phyloP scores from a whole-genome alignment of 2,113 vertebrate genomes.

The Agelaius phoeniceus region DNA sequence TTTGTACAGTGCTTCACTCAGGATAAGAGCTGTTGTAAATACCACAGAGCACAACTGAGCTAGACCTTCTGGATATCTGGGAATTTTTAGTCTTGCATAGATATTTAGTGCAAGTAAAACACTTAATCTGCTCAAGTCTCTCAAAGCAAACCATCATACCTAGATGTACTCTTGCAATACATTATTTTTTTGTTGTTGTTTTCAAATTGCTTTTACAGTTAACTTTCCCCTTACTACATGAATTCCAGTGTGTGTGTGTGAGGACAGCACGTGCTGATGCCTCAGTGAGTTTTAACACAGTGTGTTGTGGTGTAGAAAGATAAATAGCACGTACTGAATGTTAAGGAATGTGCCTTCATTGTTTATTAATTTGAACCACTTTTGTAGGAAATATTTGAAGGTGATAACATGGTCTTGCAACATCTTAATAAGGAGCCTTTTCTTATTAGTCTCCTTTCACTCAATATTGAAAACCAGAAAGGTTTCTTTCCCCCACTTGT shows the following conservation, averaged over 20 bases:
- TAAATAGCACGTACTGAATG: conserved; percentile 32
- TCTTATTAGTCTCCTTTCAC: conserved; percentile 64
- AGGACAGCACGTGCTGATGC: conserved; percentile 5
- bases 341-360: conserved; percentile 55
- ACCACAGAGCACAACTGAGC: not conserved
- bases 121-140: not conserved
- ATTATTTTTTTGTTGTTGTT: too few species aligned
- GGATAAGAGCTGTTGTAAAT: not conserved
- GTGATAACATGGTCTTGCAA: conserved; percentile 62
- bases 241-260: not conserved
- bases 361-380: conserved; percentile 42
- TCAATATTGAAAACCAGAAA: conserved; percentile 62
- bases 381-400: conserved; percentile 65
- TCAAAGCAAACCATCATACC: not conserved
- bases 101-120: not conserved
- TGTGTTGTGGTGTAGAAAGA: conserved; percentile 24
- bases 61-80: not conserved
- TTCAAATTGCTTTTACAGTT: not conserved
- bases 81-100: not conserved
- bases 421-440: conserved; percentile 38
- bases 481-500: conserved; percentile 64
- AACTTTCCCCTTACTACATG: not conserved
- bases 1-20: not conserved
- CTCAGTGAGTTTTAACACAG: not conserved
- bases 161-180: not conserved